Conservation (phyloP, 2,888 invertebrate genomes). For the Thysanoteuthis rhombus region DNA sequence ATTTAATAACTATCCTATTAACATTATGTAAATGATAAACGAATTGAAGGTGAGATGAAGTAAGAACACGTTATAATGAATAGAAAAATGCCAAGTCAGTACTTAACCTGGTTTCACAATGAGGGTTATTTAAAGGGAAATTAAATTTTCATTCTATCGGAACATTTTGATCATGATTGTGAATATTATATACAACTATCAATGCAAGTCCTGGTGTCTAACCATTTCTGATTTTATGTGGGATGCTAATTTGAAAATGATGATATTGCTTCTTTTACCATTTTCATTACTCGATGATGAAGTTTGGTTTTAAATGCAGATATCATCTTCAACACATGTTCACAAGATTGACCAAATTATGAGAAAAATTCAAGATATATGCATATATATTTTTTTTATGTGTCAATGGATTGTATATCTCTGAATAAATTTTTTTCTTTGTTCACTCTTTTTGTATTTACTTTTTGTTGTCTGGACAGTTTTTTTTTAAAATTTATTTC, state of each 20-base stretch:
- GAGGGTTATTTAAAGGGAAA: not conserved
- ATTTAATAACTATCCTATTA: not conserved
- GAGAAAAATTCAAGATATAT: not conserved
- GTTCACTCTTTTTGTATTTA: not conserved
- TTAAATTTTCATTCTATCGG: not conserved
- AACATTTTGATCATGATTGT: not conserved
- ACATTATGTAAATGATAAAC: not conserved
- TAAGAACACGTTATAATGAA: not conserved
- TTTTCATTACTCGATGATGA: not conserved
- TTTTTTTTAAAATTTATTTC: too few relatives aligned
- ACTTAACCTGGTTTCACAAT: not conserved
- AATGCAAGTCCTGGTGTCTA: not conserved
- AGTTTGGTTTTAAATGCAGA: not conserved
- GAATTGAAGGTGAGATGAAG: not conserved
- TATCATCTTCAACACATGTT: not conserved
- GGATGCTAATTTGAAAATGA: not conserved
- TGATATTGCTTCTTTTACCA: not conserved
- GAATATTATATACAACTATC: not conserved
- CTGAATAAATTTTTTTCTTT: not conserved
- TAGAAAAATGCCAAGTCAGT: not conserved
- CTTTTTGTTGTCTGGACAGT: not conserved
- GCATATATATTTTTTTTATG: not conserved
- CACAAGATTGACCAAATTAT: not conserved
- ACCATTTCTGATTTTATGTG: not conserved
- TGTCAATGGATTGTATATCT: not conserved